phyloP scores from a whole-genome alignment of 2,888 invertebrate genomes.

The Blera fallax region DNA sequence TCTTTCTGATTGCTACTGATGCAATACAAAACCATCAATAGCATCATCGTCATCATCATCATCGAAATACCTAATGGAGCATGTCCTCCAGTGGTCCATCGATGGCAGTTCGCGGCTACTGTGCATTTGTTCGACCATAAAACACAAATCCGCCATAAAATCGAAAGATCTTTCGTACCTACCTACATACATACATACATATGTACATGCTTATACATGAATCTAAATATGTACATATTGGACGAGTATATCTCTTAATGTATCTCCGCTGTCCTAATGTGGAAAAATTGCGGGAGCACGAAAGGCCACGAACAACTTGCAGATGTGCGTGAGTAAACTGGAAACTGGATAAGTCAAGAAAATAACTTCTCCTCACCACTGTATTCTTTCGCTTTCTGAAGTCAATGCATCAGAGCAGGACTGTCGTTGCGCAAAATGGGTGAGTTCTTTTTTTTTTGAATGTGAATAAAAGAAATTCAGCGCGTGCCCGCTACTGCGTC shows the following conservation, averaged over 20 bases:
- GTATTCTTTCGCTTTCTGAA: not conserved
- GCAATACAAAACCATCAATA: slow-evolving; percentile 3
- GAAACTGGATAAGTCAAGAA: slow-evolving; percentile 58
- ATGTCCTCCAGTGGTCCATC: slow-evolving; percentile 13
- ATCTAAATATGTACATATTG: too few species aligned
- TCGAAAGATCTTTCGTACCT: slow-evolving; percentile 43
- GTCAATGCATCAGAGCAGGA: not conserved
- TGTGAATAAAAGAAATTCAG: not conserved
- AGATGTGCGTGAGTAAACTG: slow-evolving; percentile 50
- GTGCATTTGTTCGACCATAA: slow-evolving; percentile 63
- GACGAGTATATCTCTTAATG: slow-evolving; percentile 12
- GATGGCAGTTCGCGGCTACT: slow-evolving; percentile 54
- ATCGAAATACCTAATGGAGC: slow-evolving; percentile 33
- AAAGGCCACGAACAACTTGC: slow-evolving; percentile 22
- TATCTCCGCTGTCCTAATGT: slow-evolving; percentile 1
- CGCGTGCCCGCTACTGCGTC: slow-evolving; percentile 1
- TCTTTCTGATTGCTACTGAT: not conserved
- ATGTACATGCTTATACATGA: not conserved
- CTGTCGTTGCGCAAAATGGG: not conserved
- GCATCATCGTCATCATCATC: slow-evolving; percentile 25
- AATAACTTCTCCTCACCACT: slow-evolving; percentile 8
- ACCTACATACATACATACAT: slow-evolving; percentile 6
- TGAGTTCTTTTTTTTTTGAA: not conserved
- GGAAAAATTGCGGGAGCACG: slow-evolving; percentile 30
- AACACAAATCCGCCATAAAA: slow-evolving; percentile 61